A percentile compares a stretch with the other conserved stretches of the same genome.
Evolutionary conservation across 2,888 invertebrate genomes (phyloP).

Genomic region (Melikaiella ostensackeni): DNA sequence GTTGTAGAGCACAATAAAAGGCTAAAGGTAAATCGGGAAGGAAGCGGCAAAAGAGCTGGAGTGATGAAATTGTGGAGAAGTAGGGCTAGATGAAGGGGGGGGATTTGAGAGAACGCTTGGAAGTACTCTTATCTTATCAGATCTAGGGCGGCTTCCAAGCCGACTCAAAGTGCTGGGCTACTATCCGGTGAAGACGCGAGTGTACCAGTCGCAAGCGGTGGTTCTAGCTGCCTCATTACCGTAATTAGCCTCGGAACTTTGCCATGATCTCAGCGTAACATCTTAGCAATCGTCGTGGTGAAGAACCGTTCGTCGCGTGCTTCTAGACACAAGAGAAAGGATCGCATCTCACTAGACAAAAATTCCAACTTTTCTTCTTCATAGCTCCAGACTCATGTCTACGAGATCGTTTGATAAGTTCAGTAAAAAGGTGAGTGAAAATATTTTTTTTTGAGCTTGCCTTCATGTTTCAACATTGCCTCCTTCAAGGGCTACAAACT

Average conservation of each 20-base stretch:
- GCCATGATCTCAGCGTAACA: slow-evolving; percentile 56
- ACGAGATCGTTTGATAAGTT: too few species aligned
- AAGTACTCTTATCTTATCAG: slow-evolving; percentile 57
- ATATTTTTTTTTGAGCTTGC: too few species aligned
- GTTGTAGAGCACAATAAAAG: slow-evolving; percentile 36
- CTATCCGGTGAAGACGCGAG: slow-evolving; percentile 45
- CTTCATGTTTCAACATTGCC: too few species aligned
- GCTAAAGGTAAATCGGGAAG: slow-evolving; percentile 43
- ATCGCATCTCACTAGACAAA: slow-evolving; percentile 34
- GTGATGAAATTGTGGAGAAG: slow-evolving; percentile 42
- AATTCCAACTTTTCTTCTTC: neutral
- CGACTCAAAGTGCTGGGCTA: slow-evolving; percentile 56
- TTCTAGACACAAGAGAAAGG: slow-evolving; percentile 41
- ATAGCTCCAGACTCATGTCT: neutral
- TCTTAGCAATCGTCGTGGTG: slow-evolving; percentile 50
- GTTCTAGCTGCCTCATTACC: slow-evolving; percentile 59
- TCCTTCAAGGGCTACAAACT: too few species aligned
- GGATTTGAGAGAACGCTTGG: slow-evolving; percentile 4
- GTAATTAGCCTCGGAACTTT: slow-evolving; percentile 59
- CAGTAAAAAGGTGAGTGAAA: too few species aligned
- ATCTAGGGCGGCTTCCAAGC: slow-evolving; percentile 58
- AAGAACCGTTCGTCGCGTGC: slow-evolving; percentile 53
- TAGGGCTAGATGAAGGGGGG: slow-evolving; percentile 41
- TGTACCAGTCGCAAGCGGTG: slow-evolving; percentile 51
- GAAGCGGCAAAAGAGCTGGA: neutral